Conservation (phyloP, 2,888 invertebrate genomes). For the Parascotia fuliginaria region DNA sequence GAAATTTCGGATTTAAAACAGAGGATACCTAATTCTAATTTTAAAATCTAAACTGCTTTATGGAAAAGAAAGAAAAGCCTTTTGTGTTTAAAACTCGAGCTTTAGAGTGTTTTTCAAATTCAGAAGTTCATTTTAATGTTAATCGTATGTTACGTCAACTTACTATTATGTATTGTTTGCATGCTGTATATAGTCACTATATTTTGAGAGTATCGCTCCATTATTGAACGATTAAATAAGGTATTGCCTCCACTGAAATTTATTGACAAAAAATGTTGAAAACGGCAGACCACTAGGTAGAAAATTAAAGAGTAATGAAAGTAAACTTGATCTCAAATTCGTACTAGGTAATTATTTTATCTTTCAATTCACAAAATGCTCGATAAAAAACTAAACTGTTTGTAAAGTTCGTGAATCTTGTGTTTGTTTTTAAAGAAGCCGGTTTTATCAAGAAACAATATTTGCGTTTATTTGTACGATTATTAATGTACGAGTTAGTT, state of each 20-base stretch:
- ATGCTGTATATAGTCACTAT: constrained; percentile 23
- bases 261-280: constrained; percentile 1
- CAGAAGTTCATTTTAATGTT: background rate
- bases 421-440: constrained; percentile 23
- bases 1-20: background rate
- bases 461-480: constrained; percentile 24
- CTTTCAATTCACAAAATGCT: constrained; percentile 28
- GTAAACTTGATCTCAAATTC: constrained; percentile 28
- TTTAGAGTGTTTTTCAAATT: too few species aligned
- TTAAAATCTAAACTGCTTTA: too few species aligned
- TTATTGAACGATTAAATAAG: constrained; percentile 5
- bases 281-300: constrained; percentile 16
- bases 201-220: constrained; percentile 18
- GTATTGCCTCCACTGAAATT: constrained; percentile 10
- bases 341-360: constrained; percentile 26
- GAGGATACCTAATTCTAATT: background rate
- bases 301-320: constrained; percentile 35
- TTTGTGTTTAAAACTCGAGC: too few species aligned
- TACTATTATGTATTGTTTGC: constrained; percentile 34
- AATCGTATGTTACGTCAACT: constrained; percentile 1
- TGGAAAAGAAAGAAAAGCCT: too few species aligned
- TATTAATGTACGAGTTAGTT: constrained; percentile 20
- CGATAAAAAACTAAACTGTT: constrained; percentile 10
- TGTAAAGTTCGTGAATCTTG: constrained; percentile 9
- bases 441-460: constrained; percentile 26